phyloP scores from a whole-genome alignment of 2,113 vertebrate species.

The Hucho hucho region DNA sequence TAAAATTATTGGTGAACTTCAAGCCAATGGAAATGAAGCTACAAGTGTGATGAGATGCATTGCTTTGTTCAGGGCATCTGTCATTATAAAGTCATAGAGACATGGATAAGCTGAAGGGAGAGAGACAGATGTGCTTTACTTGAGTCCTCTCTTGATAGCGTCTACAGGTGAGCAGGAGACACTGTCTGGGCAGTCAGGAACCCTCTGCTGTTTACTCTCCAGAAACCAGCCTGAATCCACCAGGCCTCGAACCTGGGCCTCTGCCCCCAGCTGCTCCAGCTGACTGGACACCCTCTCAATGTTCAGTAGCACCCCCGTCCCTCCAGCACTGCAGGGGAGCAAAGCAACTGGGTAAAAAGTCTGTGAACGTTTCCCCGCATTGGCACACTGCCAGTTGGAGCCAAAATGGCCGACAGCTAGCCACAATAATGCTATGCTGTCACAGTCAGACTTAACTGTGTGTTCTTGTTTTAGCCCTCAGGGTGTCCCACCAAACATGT shows the following conservation, averaged over 20 bases:
- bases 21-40: not conserved
- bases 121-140: constrained; percentile 51
- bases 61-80: not conserved
- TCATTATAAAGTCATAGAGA: not conserved
- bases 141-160: constrained; percentile 78
- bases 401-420: constrained; percentile 20
- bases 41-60: not conserved
- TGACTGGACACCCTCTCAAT: constrained; percentile 78
- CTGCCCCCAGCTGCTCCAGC: constrained; percentile 73
- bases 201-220: constrained; percentile 74
- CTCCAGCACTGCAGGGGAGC: constrained; percentile 73
- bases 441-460: constrained; percentile 3
- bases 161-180: constrained; percentile 77
- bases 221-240: constrained; percentile 85
- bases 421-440: not conserved
- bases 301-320: constrained; percentile 81
- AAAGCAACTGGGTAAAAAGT: constrained; percentile 22
- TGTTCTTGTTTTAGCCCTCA: constrained; percentile 33
- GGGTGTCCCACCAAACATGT: constrained; percentile 26
- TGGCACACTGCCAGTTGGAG: constrained; percentile 1
- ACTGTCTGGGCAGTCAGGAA: constrained; percentile 71
- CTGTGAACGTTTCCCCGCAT: constrained; percentile 12
- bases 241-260: constrained; percentile 79
- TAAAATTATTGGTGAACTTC: not conserved
- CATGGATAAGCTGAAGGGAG: not conserved